These are phyloP conservation scores for Temnothorax longispinosus DNA, from an alignment of 1,140 invertebrate genomes.

Conservation along the genomic window DNA sequence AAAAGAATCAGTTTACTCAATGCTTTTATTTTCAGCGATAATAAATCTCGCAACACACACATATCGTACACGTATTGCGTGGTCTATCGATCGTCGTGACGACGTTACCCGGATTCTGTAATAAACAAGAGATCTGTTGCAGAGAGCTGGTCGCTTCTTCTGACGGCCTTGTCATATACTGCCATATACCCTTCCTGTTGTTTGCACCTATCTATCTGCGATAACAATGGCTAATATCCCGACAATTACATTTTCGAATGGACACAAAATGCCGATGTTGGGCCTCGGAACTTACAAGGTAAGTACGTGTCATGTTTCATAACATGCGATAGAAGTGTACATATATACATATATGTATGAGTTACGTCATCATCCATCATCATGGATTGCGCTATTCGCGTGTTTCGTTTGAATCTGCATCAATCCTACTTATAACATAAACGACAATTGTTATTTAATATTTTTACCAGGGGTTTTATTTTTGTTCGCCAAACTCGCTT, in stretches of 20 bases:
- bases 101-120: too few relatives aligned
- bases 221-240: constrained; percentile 61
- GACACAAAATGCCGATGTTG: constrained; percentile 69
- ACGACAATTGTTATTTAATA: neutral
- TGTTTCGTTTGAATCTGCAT: neutral
- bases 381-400: neutral
- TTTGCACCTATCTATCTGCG: neutral
- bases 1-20: too few relatives aligned
- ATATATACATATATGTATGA: neutral
- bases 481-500: neutral
- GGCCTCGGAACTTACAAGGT: constrained; percentile 69
- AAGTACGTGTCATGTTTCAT: neutral
- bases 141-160: neutral
- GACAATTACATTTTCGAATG: constrained; percentile 61
- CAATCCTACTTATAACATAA: neutral
- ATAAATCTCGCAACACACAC: neutral
- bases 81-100: neutral
- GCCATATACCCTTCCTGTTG: neutral
- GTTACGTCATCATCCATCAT: neutral
- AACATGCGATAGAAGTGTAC: neutral
- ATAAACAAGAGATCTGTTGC: neutral
- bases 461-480: neutral
- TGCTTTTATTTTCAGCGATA: neutral
- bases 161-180: too few relatives aligned
- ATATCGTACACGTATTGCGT: neutral